Percentiles rank a stretch among this genome's conserved stretches.
These are phyloP conservation scores for Cephus spinipes DNA, from an alignment of 2,888 invertebrate genomes.

Conservation along the genomic window DNA sequence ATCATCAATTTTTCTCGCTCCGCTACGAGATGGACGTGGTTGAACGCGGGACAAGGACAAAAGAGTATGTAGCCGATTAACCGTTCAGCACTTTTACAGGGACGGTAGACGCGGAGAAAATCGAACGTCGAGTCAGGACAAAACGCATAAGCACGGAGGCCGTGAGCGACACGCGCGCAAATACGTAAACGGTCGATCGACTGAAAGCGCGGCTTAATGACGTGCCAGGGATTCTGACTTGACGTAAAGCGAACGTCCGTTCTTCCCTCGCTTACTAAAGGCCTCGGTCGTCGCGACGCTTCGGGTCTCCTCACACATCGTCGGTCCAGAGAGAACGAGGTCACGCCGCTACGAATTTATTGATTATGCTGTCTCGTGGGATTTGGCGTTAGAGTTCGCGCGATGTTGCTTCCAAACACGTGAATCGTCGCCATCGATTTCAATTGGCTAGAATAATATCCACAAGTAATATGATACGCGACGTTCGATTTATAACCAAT, in stretches of 20 bases:
- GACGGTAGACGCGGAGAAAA: slow-evolving; percentile 23
- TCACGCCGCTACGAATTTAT: neutral
- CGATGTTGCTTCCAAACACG: neutral
- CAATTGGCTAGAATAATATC: neutral
- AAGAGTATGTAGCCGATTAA: neutral
- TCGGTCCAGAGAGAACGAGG: neutral
- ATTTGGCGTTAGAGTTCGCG: neutral
- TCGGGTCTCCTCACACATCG: neutral
- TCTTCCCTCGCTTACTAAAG: neutral
- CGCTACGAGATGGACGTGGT: no score
- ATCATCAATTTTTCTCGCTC: neutral
- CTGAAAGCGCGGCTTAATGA: slow-evolving; percentile 40
- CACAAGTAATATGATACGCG: neutral
- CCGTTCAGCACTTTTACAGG: neutral
- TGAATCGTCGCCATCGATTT: neutral
- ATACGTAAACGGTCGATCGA: slow-evolving; percentile 38
- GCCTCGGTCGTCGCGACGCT: neutral
- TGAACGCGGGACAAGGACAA: neutral
- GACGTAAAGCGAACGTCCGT: slow-evolving; percentile 24
- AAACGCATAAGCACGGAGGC: slow-evolving; percentile 1
- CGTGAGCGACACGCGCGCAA: slow-evolving; percentile 24
- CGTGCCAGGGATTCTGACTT: slow-evolving; percentile 11
- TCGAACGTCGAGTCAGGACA: slow-evolving; percentile 34
- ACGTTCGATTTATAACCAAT: neutral
- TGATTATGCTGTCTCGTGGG: neutral